phyloP scores from a whole-genome alignment of 2,888 invertebrate species.

The Metacarcinus magister region DNA sequence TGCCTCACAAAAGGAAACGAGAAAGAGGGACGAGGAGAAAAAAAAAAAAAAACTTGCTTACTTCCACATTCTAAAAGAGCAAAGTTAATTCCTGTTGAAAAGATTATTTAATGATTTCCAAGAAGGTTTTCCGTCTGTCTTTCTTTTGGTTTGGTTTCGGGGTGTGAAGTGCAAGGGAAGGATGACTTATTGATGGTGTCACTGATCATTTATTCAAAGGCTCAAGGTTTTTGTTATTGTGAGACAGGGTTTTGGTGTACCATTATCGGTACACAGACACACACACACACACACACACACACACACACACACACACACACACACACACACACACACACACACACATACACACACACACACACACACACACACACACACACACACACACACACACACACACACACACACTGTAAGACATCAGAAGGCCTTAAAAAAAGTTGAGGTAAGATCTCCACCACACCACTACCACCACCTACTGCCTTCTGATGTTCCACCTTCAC shows the following conservation, averaged over 20 bases:
- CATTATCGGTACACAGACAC: neutral
- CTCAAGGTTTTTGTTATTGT: neutral
- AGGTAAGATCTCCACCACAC: too few relatives aligned
- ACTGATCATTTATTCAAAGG: neutral
- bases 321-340: constrained; percentile 4
- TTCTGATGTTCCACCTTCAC: too few relatives aligned
- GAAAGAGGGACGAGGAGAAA: neutral
- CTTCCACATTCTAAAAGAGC: neutral
- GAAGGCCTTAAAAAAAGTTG: too few relatives aligned
- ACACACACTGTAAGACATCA: neutral
- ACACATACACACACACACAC: constrained; percentile 15
- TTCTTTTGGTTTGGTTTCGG: neutral
- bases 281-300: constrained; percentile 26
- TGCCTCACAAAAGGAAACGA: neutral
- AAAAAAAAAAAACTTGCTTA: neutral
- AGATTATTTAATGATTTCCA: neutral
- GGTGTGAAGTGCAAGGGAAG: neutral
- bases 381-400: neutral
- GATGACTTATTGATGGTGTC: neutral
- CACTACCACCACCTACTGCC: too few relatives aligned
- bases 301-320: constrained; percentile 26
- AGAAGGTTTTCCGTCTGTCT: neutral
- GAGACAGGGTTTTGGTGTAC: too few relatives aligned
- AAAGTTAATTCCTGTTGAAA: neutral
- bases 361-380: neutral